Percentiles rank a stretch among this genome's conserved stretches.
phyloP scores from a whole-genome alignment of 2,797 vertebrate genomes.

The Premnoplex brunnescens region DNA sequence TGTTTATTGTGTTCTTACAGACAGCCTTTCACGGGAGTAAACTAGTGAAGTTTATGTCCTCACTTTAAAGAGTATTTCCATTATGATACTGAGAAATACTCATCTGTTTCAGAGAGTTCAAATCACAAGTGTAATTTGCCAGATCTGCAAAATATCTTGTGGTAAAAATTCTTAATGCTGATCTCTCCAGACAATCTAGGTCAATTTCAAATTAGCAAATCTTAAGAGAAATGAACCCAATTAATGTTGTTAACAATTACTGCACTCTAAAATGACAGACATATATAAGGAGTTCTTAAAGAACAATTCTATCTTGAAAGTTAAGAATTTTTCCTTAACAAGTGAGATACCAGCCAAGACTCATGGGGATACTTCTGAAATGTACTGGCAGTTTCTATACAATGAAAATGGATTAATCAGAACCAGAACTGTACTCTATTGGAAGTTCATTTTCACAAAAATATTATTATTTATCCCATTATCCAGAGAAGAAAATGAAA shows the following conservation, averaged over 20 bases:
- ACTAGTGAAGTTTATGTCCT: not conserved
- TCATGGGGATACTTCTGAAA: not conserved
- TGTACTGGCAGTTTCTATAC: not conserved
- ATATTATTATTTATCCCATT: not conserved
- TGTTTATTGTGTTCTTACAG: not conserved
- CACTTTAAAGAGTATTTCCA: not conserved
- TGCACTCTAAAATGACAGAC: not conserved
- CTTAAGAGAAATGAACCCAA: slow-evolving; percentile 61
- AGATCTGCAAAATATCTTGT: slow-evolving; percentile 23
- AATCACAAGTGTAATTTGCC: not conserved
- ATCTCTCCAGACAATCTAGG: slow-evolving; percentile 35
- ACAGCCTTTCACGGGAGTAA: not conserved
- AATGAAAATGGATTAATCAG: not conserved
- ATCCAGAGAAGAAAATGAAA: not conserved
- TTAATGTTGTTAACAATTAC: slow-evolving; percentile 51
- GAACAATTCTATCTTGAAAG: not conserved
- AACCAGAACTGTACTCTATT: not conserved
- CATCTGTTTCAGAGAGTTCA: not conserved
- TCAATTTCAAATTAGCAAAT: slow-evolving; percentile 42
- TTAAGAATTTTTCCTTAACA: not conserved
- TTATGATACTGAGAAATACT: not conserved
- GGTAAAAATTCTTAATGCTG: slow-evolving; percentile 6
- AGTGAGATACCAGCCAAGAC: not conserved
- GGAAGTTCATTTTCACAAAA: not conserved
- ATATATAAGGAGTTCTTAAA: not conserved